These are phyloP conservation scores for Andrena fulva DNA, from an alignment of 2,888 invertebrate species.

Conservation along the genomic window DNA sequence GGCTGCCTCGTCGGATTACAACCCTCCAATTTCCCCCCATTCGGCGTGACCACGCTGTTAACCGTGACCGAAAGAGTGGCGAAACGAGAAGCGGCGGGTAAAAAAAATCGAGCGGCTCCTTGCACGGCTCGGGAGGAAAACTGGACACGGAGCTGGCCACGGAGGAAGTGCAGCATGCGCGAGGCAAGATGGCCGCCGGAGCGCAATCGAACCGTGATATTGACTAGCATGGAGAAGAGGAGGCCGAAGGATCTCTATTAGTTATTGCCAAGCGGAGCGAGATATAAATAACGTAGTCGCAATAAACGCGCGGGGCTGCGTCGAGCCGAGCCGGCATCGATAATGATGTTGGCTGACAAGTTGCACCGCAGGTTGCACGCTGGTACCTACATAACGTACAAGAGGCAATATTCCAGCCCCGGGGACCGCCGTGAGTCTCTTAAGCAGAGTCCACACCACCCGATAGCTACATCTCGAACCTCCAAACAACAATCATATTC, in stretches of 20 bases:
- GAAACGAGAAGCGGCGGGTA: neutral
- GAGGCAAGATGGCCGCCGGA: slow-evolving; percentile 24
- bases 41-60: slow-evolving; percentile 4
- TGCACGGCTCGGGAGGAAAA: neutral
- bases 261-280: slow-evolving; percentile 66
- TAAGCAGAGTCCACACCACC: slow-evolving; percentile 46
- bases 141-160: neutral
- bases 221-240: slow-evolving; percentile 17
- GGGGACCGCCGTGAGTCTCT: slow-evolving; percentile 38
- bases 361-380: slow-evolving; percentile 71
- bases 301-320: slow-evolving; percentile 60
- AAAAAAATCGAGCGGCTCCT: neutral
- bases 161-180: neutral
- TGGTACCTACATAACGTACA: slow-evolving; percentile 60
- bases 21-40: slow-evolving; percentile 33
- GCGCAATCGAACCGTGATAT: slow-evolving; percentile 34
- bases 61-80: neutral
- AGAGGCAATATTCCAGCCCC: slow-evolving; percentile 49
- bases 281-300: slow-evolving; percentile 74
- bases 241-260: slow-evolving; percentile 67
- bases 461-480: too few relatives aligned
- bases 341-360: slow-evolving; percentile 76
- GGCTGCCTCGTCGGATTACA: slow-evolving; percentile 14
- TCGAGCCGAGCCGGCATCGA: slow-evolving; percentile 65
- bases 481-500: neutral